Evolutionary conservation across 2,113 vertebrate species (phyloP), one percentile per base, ranked within the genome.

Genomic region (Hystrix cristata): DNA sequence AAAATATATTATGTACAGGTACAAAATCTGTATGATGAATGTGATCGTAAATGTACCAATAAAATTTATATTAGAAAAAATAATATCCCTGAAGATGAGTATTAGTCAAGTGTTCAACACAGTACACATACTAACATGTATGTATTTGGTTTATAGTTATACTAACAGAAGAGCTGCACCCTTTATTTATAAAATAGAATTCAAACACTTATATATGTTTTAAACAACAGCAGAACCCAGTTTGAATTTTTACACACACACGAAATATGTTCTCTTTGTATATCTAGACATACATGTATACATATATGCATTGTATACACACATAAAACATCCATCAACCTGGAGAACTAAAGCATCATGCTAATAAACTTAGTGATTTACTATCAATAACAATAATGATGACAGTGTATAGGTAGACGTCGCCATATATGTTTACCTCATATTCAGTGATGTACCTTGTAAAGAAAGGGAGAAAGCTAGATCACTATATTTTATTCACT

Each of bases 171-270:
- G 16, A 95, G 11, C 7, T 31, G 34, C 53, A 46, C 1, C 14
- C 31, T 85, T 94, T 13, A 67, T 93, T 90, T 60, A 55, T 71
- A 92, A 95, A 90, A 80, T 69, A 62, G 2, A 92, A 84, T 67
- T 84, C 18, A 64, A 60, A 15, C 90, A 10, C 25, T 87, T 87
- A 79, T 53, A 46, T 53, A 74, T 92, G 13, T 71, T 96, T 92
- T 80, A 14, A n/a, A 80, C 92, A 31, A 27, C 18, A 59, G 1
- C 34, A 60, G 31, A 92, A 78, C 18, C 27, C 21, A 79, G 21
- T 60, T 83, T 93, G 15, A 82, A 82, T 81, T 95, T 55, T 57
- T 3, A n/a, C 11, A 43, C 15, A 64, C 3, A 10, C 12, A 38
- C 5, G 88, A 8, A 25, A 19, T 55, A 69, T 81, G n/a, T 12